Conservation (phyloP, 2,888 invertebrate species). For the Hermodice carunculata region DNA sequence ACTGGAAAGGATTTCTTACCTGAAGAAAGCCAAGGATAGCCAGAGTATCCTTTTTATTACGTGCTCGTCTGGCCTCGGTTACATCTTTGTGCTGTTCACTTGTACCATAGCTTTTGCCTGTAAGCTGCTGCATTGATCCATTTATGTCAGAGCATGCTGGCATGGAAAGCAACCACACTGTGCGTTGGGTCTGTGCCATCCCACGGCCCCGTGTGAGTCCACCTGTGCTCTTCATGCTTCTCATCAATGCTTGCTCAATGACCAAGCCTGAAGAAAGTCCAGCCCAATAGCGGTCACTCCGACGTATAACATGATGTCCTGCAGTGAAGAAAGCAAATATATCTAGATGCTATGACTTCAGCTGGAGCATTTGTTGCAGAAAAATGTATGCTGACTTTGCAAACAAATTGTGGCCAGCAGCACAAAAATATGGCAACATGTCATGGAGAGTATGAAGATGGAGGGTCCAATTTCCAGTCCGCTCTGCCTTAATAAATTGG, state of each 20-base stretch:
- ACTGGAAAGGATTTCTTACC: slow-evolving; percentile 37
- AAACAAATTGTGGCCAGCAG: too few species aligned
- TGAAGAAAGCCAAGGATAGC: slow-evolving; percentile 24
- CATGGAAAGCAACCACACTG: slow-evolving; percentile 26
- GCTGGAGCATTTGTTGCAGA: slow-evolving; percentile 1
- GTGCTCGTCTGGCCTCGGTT: slow-evolving; percentile 8
- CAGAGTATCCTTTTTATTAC: slow-evolving; percentile 31
- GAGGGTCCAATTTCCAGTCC: too few species aligned
- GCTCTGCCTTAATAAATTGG: too few species aligned
- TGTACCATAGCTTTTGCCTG: background rate
- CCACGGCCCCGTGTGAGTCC: background rate
- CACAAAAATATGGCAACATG: too few species aligned
- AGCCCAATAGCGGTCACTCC: slow-evolving; percentile 1
- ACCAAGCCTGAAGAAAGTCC: slow-evolving; percentile 3
- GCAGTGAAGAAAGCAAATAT: slow-evolving; percentile 23
- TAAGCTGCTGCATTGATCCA: slow-evolving; percentile 23
- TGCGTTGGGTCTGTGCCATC: slow-evolving; percentile 18
- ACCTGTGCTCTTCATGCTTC: slow-evolving; percentile 8
- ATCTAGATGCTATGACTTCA: slow-evolving; percentile 19
- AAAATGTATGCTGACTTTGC: too few species aligned
- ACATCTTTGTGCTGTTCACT: slow-evolving; percentile 23
- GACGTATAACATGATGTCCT: background rate
- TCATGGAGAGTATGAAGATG: too few species aligned
- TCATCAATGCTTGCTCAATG: slow-evolving; percentile 3
- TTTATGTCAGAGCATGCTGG: slow-evolving; percentile 27